Conservation (phyloP, 2,797 vertebrate species). For the Micrastur ruficollis region DNA sequence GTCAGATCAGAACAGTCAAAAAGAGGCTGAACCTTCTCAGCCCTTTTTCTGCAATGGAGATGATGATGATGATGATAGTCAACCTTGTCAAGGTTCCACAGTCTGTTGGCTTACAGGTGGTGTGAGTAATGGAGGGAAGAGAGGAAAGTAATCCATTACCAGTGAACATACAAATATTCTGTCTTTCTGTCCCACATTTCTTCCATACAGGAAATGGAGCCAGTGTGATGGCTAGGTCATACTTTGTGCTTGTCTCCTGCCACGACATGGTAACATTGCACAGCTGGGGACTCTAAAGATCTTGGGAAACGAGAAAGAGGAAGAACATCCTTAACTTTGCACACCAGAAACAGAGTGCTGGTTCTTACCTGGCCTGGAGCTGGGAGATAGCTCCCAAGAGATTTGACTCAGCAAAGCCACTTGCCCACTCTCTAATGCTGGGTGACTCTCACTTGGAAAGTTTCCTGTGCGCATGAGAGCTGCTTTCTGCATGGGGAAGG, state of each 20-base stretch:
- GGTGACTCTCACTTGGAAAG: neutral
- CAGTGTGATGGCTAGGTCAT: neutral
- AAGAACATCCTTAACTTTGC: neutral
- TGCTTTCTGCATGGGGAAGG: neutral
- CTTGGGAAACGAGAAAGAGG: neutral
- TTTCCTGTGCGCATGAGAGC: neutral
- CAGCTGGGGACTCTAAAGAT: neutral
- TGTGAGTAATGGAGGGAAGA: neutral
- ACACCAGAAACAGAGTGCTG: neutral
- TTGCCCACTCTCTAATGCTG: accelerated
- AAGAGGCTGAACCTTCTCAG: neutral
- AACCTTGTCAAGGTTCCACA: neutral
- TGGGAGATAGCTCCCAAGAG: neutral
- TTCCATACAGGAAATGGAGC: accelerated
- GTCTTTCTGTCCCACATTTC: neutral
- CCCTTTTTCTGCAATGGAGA: neutral
- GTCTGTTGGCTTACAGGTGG: neutral
- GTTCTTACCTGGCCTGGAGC: neutral
- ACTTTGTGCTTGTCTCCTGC: neutral
- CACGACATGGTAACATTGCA: neutral
- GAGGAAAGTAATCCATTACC: neutral
- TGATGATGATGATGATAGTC: neutral
- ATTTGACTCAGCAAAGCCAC: neutral
- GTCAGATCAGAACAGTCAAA: neutral
- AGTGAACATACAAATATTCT: neutral